A percentile compares a stretch with the other conserved stretches of the same genome.
Evolutionary conservation across 2,888 invertebrate genomes (phyloP).

Genomic region (Eulithis prunata): DNA sequence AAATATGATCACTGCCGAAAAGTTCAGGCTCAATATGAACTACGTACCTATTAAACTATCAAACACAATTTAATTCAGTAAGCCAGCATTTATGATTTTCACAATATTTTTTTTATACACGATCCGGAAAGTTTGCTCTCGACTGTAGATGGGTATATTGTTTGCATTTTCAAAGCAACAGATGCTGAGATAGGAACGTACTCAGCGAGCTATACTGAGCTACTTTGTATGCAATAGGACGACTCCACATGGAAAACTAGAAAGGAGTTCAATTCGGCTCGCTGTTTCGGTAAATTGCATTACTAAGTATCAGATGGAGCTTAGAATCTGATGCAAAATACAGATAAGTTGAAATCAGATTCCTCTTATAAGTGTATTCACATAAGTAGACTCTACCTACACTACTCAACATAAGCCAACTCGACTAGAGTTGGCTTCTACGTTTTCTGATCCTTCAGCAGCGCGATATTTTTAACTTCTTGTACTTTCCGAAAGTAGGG

Average conservation of each 20-base stretch:
- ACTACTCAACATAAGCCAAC: no score
- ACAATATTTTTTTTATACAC: no score
- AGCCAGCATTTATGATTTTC: no score
- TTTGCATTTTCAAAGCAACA: conserved; percentile 30
- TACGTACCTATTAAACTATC: no score
- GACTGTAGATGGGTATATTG: conserved; percentile 5
- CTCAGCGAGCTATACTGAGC: conserved; percentile 22
- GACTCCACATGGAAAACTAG: conserved; percentile 34
- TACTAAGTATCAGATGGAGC: conserved; percentile 24
- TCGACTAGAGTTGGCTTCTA: neutral
- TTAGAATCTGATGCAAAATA: conserved; percentile 24
- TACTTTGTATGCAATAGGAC: conserved; percentile 42
- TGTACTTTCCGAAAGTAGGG: neutral
- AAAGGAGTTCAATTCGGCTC: conserved; percentile 32
- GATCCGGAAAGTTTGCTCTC: no score
- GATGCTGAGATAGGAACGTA: conserved; percentile 30
- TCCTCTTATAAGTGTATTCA: neutral
- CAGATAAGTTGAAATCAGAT: conserved; percentile 21
- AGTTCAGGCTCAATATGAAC: no score
- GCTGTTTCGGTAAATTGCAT: conserved; percentile 33
- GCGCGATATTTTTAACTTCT: neutral
- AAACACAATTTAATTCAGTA: no score
- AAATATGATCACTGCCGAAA: no score
- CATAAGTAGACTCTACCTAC: neutral
- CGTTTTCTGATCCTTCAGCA: neutral